Evolutionary conservation across 2,888 invertebrate species (phyloP).

Genomic region (Chrysolina haemoptera): DNA sequence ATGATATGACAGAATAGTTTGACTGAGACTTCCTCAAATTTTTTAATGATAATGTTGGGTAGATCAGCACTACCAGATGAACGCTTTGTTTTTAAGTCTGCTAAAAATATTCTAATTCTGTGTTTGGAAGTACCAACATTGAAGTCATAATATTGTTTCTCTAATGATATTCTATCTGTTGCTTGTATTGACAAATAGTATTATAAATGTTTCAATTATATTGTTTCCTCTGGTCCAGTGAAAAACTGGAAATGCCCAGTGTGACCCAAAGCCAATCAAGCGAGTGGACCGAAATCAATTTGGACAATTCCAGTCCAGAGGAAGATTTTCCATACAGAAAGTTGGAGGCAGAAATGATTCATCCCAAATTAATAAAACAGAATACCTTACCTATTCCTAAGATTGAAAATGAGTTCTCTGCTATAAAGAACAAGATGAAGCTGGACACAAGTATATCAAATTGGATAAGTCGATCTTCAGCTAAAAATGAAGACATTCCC

Average conservation of each 20-base stretch:
- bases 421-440: slow-evolving; percentile 66
- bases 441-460: slow-evolving; percentile 72
- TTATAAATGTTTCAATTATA: too few relatives aligned
- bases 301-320: slow-evolving; percentile 80
- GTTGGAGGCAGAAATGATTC: slow-evolving; percentile 61
- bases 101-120: too few relatives aligned
- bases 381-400: slow-evolving; percentile 71
- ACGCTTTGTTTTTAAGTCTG: too few relatives aligned
- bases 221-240: slow-evolving; percentile 49
- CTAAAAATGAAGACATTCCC: slow-evolving; percentile 67
- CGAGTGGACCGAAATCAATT: slow-evolving; percentile 82
- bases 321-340: slow-evolving; percentile 73
- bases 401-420: slow-evolving; percentile 63
- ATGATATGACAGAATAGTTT: too few relatives aligned
- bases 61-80: too few relatives aligned
- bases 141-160: too few relatives aligned
- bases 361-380: slow-evolving; percentile 69
- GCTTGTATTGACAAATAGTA: too few relatives aligned
- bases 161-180: too few relatives aligned
- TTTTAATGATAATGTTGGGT: too few relatives aligned
- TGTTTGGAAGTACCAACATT: too few relatives aligned
- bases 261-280: slow-evolving; percentile 69
- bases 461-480: slow-evolving; percentile 74
- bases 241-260: slow-evolving; percentile 55
- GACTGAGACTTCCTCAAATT: too few relatives aligned